Conservation (phyloP, 2,797 vertebrate genomes). For the Catostomus latipinnis region DNA sequence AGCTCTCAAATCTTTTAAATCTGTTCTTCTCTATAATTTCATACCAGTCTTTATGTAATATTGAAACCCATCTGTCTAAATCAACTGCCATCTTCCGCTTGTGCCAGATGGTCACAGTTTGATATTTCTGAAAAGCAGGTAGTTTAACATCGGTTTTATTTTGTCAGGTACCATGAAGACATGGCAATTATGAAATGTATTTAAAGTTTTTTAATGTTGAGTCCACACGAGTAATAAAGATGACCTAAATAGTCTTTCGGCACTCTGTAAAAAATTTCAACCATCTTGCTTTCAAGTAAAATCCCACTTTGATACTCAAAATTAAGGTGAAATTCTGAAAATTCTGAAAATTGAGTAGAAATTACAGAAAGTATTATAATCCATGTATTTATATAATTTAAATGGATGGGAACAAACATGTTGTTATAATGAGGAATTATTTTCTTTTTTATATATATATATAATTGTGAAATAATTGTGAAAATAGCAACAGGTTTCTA, state of each 20-base stretch:
- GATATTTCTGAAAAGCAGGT: neutral
- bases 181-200: neutral
- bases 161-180: neutral
- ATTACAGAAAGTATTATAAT: no score
- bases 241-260: no score
- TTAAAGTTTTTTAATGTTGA: neutral
- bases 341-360: no score
- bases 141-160: neutral
- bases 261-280: no score
- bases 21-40: constrained; percentile 10
- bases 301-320: no score
- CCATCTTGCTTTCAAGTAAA: no score
- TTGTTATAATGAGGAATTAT: neutral
- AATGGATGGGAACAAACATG: no score
- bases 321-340: no score
- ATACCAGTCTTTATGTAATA: constrained; percentile 2
- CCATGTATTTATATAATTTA: no score
- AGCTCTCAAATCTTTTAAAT: constrained; percentile 29
- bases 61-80: constrained; percentile 3
- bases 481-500: neutral
- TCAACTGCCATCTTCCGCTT: constrained; percentile 1
- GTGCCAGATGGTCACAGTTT: neutral
- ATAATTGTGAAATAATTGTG: neutral
- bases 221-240: neutral
- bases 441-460: no score